Conservation (phyloP, 1,140 invertebrate species). For the Doryteuthis pealeii region DNA sequence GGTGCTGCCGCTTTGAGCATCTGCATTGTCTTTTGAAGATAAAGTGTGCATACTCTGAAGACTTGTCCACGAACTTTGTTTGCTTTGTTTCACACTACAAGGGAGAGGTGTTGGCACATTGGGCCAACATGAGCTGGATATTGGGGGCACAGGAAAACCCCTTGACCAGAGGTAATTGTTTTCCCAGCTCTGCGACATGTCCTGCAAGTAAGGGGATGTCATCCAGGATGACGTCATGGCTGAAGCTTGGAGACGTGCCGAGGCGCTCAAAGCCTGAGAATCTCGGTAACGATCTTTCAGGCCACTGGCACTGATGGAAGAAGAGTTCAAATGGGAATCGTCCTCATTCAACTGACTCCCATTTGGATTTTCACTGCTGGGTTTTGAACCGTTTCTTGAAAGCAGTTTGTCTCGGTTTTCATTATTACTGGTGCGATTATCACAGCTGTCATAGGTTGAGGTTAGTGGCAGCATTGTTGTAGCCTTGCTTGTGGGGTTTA, state of each 20-base stretch:
- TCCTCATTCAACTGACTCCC: not conserved
- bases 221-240: conserved; percentile 4
- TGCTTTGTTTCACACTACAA: not conserved
- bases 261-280: not conserved
- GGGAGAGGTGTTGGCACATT: not conserved
- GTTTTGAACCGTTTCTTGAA: not conserved
- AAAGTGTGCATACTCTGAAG: conserved; percentile 1
- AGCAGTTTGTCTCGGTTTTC: not conserved
- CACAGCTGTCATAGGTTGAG: too few species aligned
- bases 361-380: not conserved
- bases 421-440: not conserved
- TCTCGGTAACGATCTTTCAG: not conserved
- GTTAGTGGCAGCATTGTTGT: too few species aligned
- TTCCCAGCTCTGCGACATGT: not conserved
- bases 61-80: not conserved
- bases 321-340: not conserved
- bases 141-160: not conserved
- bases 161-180: not conserved
- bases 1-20: not conserved
- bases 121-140: not conserved
- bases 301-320: not conserved
- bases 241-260: not conserved
- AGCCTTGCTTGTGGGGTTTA: not conserved
- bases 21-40: not conserved
- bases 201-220: not conserved